These are phyloP conservation scores for Noctua pronuba DNA, from an alignment of 2,888 invertebrate genomes.

Conservation along the genomic window DNA sequence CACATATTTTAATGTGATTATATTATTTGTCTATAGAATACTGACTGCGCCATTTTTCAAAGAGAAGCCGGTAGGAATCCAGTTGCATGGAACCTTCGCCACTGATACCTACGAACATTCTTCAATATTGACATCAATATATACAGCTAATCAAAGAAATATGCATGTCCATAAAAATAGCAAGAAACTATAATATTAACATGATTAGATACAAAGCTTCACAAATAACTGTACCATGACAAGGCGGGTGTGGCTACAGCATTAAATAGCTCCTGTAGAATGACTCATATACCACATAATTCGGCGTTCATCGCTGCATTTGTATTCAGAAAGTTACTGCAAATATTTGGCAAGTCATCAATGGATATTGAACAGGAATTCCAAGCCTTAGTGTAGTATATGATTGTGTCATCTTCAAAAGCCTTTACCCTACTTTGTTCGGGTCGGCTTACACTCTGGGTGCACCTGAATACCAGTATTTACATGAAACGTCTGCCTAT, in stretches of 20 bases:
- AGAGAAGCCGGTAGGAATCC: too few species aligned
- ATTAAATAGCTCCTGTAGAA: slow-evolving; percentile 48
- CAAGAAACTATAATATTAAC: slow-evolving; percentile 25
- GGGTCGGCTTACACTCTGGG: neutral
- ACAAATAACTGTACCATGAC: slow-evolving; percentile 53
- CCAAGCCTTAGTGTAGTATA: neutral
- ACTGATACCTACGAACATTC: neutral
- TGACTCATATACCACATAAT: slow-evolving; percentile 47
- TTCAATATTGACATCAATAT: neutral
- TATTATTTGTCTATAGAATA: too few species aligned
- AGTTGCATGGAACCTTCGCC: too few species aligned
- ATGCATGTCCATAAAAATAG: slow-evolving; percentile 19
- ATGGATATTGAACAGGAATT: slow-evolving; percentile 29
- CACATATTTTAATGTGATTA: too few species aligned
- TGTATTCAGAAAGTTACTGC: neutral
- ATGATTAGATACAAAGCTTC: slow-evolving; percentile 38
- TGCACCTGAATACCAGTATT: neutral
- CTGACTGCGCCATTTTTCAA: too few species aligned
- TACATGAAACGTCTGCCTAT: neutral
- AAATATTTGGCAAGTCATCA: slow-evolving; percentile 34
- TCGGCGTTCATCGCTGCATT: slow-evolving; percentile 41
- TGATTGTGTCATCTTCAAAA: neutral
- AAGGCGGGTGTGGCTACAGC: slow-evolving; percentile 42
- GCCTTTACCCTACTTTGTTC: neutral
- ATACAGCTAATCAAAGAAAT: slow-evolving; percentile 14